Conservation (phyloP, 2,797 vertebrate species). For the Cygnus olor region DNA sequence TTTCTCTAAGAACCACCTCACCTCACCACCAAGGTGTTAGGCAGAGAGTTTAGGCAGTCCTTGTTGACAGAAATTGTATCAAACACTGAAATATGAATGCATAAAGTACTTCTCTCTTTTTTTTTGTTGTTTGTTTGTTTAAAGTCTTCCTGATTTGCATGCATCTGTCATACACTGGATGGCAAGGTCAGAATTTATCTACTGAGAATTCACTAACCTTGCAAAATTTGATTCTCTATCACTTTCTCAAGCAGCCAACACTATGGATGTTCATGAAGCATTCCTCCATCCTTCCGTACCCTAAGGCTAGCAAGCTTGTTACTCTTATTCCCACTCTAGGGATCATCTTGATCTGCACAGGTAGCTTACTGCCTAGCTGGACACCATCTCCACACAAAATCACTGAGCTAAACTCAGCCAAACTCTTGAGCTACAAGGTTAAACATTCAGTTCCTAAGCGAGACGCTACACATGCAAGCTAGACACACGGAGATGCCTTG, state of each 20-base stretch:
- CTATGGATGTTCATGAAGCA: not conserved
- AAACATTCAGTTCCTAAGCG: not conserved
- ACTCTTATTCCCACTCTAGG: not conserved
- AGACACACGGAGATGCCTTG: not conserved
- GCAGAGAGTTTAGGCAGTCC: not conserved
- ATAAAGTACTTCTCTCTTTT: not conserved
- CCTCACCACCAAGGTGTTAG: not conserved
- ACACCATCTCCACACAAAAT: not conserved
- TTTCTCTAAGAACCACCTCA: not conserved
- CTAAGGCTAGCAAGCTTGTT: not conserved
- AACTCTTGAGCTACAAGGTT: not conserved
- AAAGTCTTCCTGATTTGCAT: not conserved
- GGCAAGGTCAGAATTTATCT: not conserved
- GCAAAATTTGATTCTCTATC: not conserved
- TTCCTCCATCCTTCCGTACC: not conserved
- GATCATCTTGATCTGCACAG: not conserved
- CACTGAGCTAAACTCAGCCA: not conserved
- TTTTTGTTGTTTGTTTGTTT: not conserved
- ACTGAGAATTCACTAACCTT: not conserved
- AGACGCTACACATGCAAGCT: not conserved
- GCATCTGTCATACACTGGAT: not conserved
- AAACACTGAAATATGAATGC: not conserved
- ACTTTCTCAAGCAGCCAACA: not conserved
- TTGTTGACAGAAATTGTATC: not conserved
- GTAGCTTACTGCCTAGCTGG: not conserved